These are phyloP conservation scores for Rotaria macrura DNA, from an alignment of 2,888 invertebrate genomes.

Conservation along the genomic window DNA sequence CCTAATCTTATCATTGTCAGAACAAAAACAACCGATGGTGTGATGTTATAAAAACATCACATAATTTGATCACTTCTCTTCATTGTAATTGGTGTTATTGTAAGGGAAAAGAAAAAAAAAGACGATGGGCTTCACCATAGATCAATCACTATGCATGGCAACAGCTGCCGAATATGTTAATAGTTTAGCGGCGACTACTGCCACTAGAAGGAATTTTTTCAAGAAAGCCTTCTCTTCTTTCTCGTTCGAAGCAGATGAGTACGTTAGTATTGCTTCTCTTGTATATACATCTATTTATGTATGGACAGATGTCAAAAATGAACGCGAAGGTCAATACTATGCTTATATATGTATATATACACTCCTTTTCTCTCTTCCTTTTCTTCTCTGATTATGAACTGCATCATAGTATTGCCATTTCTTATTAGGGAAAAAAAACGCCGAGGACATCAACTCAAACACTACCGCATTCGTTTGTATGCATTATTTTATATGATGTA, in stretches of 20 bases:
- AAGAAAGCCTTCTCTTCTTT: background rate
- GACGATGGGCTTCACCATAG: background rate
- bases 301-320: conserved; percentile 5
- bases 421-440: background rate
- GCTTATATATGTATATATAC: background rate
- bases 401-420: background rate
- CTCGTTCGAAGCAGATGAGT: background rate
- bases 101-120: no score
- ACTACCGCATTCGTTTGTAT: background rate
- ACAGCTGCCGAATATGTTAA: background rate
- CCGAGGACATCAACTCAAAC: background rate
- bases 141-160: background rate
- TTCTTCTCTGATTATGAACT: background rate
- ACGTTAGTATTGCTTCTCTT: background rate
- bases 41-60: no score
- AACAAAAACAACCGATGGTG: background rate
- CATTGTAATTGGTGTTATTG: no score
- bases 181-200: background rate
- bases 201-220: background rate
- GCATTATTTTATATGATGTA: background rate
- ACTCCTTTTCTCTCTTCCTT: background rate
- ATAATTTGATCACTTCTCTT: no score
- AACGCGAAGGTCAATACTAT: background rate
- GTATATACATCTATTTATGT: background rate
- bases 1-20: background rate